Base-by-base conservation (phyloP, 2,888 invertebrate genomes). In the Cryptocheilus praepositus region DNA sequence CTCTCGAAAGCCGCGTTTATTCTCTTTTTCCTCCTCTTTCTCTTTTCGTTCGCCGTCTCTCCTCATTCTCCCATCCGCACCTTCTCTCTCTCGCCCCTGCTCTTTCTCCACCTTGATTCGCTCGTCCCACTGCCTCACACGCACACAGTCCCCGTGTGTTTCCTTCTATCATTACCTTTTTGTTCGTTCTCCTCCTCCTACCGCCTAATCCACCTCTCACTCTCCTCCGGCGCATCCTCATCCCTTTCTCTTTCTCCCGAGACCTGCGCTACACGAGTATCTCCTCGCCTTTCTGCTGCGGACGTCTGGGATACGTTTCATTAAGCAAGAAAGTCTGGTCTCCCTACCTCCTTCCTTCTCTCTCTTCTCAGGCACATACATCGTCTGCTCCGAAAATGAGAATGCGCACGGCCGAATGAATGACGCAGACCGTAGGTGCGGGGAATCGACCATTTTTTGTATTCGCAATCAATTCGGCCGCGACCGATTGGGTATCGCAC, bases 281-380 rank as follows among this genome's bases (percentile, higher is more conserved):
- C 63, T 63, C 63, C 63, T 56, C 52, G 62, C 65, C 65, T 66
- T 66, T 62, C 49, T 61, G 55, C 65, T 25, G 18, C 54, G 54
- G 22, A 54, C 55, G 18, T 52, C 36, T 36, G 36, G 36, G 36
- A 36, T 36, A 36, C 36, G 61, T 63, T 63, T 66, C 63, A 51
- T 56, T 56, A 55, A 66, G 46, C 55, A 61, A 64, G 60, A 43
- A 54, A 46, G 36, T 36, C 36, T 36, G 36, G 7, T 19, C 49
- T 53, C 2, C 53, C 53, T 2, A 13, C 13, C 16, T 11, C 53
- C 53, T 15, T 13, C 15, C 22, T 15, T 25, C 21, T 21, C 53
- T 25, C 53, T 18, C 53, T 25, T 53, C 28, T 16, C 28, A 18
- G 28, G n/a, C 55, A n/a, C n/a, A n/a, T n/a, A n/a, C n/a, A n/a